phyloP scores from a whole-genome alignment of 2,113 vertebrate species.

The Himantopus leucocephalus region DNA sequence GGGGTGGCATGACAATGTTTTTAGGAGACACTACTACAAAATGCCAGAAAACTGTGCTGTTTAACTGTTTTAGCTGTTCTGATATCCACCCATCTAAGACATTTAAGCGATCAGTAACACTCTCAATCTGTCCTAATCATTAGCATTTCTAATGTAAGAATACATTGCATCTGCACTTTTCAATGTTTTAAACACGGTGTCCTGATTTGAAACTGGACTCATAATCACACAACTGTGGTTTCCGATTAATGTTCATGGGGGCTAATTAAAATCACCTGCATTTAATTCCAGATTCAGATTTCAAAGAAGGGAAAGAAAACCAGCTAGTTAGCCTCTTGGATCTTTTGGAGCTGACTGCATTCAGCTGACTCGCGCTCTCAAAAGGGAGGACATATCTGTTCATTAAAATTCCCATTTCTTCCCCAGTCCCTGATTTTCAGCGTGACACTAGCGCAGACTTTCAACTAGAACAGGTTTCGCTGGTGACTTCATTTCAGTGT shows the following conservation, averaged over 20 bases:
- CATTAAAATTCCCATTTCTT: neutral
- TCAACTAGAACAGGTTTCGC: neutral
- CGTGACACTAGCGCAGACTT: neutral
- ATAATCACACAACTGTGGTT: neutral
- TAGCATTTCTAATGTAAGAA: conserved; percentile 30
- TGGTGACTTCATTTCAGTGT: neutral
- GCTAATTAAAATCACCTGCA: conserved; percentile 4
- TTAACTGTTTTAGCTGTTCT: conserved; percentile 34
- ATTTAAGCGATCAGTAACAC: conserved; percentile 13
- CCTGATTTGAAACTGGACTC: neutral
- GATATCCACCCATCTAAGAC: conserved; percentile 30
- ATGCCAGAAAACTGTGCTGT: conserved; percentile 24
- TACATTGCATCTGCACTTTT: neutral
- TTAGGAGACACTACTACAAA: conserved; percentile 60
- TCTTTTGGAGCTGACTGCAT: neutral
- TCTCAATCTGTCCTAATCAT: conserved; percentile 17
- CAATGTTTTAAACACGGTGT: neutral
- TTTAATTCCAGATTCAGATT: neutral
- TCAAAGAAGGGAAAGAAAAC: neutral
- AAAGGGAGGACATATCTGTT: neutral
- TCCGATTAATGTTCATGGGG: neutral
- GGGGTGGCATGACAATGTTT: conserved; percentile 57
- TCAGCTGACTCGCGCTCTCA: neutral
- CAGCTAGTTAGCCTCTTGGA: neutral
- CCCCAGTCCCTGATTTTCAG: neutral